phyloP scores from a whole-genome alignment of 2,797 vertebrate genomes.

The Periparus ater region DNA sequence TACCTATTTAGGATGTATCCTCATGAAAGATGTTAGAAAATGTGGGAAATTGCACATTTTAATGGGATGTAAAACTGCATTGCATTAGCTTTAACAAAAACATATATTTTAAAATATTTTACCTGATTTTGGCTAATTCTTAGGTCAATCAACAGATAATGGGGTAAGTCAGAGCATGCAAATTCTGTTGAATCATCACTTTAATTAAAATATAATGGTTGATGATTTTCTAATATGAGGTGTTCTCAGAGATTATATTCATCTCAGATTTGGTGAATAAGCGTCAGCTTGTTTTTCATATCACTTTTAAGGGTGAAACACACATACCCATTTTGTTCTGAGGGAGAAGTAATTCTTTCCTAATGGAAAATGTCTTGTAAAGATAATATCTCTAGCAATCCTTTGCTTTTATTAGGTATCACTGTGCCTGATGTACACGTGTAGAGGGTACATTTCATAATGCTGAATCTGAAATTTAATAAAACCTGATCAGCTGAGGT shows the following conservation, averaged over 20 bases:
- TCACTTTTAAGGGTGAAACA: neutral
- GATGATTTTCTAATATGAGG: neutral
- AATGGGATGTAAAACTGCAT: neutral
- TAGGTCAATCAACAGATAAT: neutral
- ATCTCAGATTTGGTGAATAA: neutral
- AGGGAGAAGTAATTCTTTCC: slow-evolving; percentile 1
- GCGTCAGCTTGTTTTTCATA: neutral
- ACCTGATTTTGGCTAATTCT: neutral
- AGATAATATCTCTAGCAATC: neutral
- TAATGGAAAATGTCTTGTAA: slow-evolving; percentile 5
- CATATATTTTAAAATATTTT: neutral
- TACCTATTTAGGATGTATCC: neutral
- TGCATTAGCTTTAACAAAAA: neutral
- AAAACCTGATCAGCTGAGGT: neutral
- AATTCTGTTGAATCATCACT: neutral
- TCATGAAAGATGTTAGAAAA: neutral
- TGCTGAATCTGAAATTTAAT: neutral
- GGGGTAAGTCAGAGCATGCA: neutral
- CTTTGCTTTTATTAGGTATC: neutral
- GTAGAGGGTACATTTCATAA: neutral
- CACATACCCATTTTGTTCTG: neutral
- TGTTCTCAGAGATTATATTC: neutral
- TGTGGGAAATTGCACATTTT: neutral
- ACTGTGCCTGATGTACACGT: neutral
- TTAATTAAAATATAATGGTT: neutral